phyloP scores from a whole-genome alignment of 2,797 vertebrate species.

The Chiloscyllium punctatum region DNA sequence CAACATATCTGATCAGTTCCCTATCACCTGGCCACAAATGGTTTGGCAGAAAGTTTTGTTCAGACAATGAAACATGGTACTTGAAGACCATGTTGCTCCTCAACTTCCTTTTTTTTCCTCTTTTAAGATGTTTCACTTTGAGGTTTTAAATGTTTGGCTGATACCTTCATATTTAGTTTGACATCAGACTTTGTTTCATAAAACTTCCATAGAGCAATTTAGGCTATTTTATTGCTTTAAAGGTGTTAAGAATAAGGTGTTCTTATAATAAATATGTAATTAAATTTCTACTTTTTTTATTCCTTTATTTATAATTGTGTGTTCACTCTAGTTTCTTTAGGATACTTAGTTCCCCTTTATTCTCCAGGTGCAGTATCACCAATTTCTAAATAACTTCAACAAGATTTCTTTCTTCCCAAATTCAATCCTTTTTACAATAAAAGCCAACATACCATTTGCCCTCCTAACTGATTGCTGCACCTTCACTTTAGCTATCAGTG shows the following conservation, averaged over 20 bases:
- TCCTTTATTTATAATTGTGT: background rate
- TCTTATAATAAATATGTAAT: background rate
- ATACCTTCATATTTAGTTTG: background rate
- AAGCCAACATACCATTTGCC: too few species aligned
- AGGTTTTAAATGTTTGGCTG: background rate
- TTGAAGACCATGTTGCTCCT: background rate
- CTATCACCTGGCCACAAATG: too few species aligned
- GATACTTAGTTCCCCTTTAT: background rate
- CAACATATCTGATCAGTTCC: too few species aligned
- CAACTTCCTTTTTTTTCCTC: background rate
- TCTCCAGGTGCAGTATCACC: too few species aligned
- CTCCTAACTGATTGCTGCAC: too few species aligned
- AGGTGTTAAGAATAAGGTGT: background rate
- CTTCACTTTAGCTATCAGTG: too few species aligned
- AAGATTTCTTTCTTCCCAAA: too few species aligned
- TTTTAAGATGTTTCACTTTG: background rate
- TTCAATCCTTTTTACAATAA: too few species aligned
- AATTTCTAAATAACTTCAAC: too few species aligned
- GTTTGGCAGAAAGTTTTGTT: too few species aligned
- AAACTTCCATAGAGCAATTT: background rate
- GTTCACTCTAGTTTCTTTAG: background rate
- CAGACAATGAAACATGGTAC: too few species aligned
- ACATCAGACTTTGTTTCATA: background rate
- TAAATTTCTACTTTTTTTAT: background rate
- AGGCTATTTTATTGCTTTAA: background rate